Evolutionary conservation across 2,797 vertebrate genomes (phyloP), one percentile per base, ranked within the genome.

Genomic region (Bradypus variegatus): DNA sequence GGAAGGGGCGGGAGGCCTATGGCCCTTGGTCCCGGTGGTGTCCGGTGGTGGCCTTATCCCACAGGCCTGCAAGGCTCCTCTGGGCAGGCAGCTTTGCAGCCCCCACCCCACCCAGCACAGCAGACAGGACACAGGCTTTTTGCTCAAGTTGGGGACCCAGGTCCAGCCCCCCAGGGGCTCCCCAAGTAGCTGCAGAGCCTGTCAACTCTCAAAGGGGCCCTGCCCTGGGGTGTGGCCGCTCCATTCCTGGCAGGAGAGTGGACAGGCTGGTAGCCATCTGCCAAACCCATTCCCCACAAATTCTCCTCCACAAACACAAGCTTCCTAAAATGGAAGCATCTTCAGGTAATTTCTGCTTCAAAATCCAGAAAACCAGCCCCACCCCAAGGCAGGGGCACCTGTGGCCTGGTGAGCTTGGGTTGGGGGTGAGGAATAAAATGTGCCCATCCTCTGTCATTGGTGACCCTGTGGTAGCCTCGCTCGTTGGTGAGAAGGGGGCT

Each of bases 161-260:
- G 16, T 8, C 18, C 29, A 45, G 2, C 0, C 27, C 45, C 45
- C 73, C 6, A 11, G 27, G 48, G 48, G 9, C 9, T 5, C 31
- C 18, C 19, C 10, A 12, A 31, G 8, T 31, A 50, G 58, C 11
- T 48, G 11, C 27, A 9, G 5, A 27, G 69, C n/a, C 75, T 21
- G 31, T 33, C 33, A 21, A 18, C 48, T 48, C 58, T 58, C 33
- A 6, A 9, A 4, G 45, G 31, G 7, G 11, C 11, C 18, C 48
- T 77, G 31, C 67, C 10, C 31, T n/a, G 72, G 72, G 29, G 58
- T 23, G 21, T 58, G 58, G 58, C 19, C 58, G 21, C 58, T 19
- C 15, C 58, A 58, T 58, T 58, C 58, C 58, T 23, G 58, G 58
- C 5, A 58, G 58, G 6, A 23, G 5, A 18, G 3, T 58, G 58